These are phyloP conservation scores for Lates japonicus DNA, from an alignment of 2,797 vertebrate species.

Conservation along the genomic window DNA sequence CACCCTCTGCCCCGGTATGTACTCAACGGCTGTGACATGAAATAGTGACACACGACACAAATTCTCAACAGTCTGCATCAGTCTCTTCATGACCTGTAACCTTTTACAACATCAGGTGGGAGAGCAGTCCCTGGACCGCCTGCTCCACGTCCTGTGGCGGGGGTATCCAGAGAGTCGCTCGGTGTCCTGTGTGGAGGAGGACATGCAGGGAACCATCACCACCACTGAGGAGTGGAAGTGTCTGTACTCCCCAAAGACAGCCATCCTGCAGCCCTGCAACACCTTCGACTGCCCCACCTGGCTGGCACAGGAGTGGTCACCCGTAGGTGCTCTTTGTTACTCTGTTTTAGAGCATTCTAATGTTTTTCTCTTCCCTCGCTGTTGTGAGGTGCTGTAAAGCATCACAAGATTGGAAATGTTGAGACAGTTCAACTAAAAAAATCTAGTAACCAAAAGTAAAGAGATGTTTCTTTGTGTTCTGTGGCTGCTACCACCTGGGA, in stretches of 20 bases:
- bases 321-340: slow-evolving; percentile 84
- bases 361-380: not conserved
- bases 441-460: slow-evolving; percentile 1
- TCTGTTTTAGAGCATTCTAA: not conserved
- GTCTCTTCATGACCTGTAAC: not conserved
- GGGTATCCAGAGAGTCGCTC: slow-evolving; percentile 96
- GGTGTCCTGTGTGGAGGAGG: slow-evolving; percentile 96
- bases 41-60: not conserved
- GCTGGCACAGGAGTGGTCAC: slow-evolving; percentile 98
- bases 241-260: slow-evolving; percentile 94
- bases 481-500: slow-evolving; percentile 26
- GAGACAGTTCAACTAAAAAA: slow-evolving; percentile 23
- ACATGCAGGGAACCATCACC: slow-evolving; percentile 94
- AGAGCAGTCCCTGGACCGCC: slow-evolving; percentile 97
- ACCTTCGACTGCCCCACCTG: slow-evolving; percentile 96
- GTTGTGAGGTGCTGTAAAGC: slow-evolving; percentile 2
- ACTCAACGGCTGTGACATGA: slow-evolving; percentile 13
- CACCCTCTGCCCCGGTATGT: slow-evolving; percentile 97
- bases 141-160: slow-evolving; percentile 97
- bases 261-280: slow-evolving; percentile 95
- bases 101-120: slow-evolving; percentile 89
- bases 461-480: slow-evolving; percentile 10
- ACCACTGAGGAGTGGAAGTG: slow-evolving; percentile 98
- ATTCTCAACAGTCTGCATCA: not conserved
- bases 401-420: not conserved